Evolutionary conservation across 2,113 vertebrate genomes (phyloP).

Genomic region (Zingel zingel): DNA sequence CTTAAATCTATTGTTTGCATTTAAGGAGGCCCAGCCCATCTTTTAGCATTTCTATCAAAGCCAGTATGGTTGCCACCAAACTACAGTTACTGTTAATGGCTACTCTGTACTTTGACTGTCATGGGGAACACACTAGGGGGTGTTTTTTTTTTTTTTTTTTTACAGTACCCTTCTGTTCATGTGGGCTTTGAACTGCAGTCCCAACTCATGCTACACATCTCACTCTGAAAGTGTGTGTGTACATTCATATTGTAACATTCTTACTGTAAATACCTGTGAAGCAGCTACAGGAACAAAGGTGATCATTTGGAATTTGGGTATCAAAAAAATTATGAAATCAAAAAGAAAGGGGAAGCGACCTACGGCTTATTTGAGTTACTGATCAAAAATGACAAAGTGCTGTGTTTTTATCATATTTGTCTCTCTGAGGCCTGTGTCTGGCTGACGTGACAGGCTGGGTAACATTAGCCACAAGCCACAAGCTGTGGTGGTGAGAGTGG

Average conservation of each 20-base stretch:
- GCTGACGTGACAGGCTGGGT: constrained; percentile 26
- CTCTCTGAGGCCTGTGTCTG: constrained; percentile 32
- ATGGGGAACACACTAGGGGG: background rate
- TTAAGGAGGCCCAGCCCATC: too few species aligned
- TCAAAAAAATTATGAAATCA: constrained; percentile 29
- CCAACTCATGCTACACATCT: background rate
- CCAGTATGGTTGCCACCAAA: background rate
- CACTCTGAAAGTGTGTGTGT: background rate
- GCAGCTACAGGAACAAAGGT: constrained; percentile 24
- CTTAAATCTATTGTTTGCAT: background rate
- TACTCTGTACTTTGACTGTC: background rate
- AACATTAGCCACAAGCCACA: constrained; percentile 41
- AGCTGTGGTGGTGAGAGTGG: constrained; percentile 41
- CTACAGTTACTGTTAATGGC: background rate
- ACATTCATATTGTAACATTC: constrained; percentile 6
- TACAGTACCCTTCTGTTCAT: background rate
- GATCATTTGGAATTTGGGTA: constrained; percentile 11
- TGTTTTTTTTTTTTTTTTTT: background rate
- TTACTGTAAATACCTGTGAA: background rate
- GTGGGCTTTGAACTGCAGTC: background rate
- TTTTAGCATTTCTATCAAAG: background rate
- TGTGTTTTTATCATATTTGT: constrained; percentile 12
- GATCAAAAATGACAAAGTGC: constrained; percentile 47
- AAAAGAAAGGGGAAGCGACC: constrained; percentile 11
- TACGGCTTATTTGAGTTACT: constrained; percentile 29